Conservation (phyloP, 2,113 vertebrate genomes). For the Pseudorhombus dupliciocellatus region DNA sequence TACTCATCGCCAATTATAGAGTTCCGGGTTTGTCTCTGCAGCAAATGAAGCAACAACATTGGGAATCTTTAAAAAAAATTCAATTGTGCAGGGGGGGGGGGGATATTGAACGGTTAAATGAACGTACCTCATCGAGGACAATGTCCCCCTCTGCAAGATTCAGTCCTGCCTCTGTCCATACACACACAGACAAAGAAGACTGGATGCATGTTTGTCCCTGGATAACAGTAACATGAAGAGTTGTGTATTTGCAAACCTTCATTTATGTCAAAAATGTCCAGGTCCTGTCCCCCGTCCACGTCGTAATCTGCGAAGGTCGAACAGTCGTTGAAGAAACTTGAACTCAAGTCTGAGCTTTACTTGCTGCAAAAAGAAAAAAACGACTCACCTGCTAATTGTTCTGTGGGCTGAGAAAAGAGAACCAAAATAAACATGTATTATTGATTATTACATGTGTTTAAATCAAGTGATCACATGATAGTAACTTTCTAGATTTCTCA, state of each 20-base stretch:
- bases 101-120: not conserved
- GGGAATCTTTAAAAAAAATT: not conserved
- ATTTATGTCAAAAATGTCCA: constrained; percentile 93
- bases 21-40: constrained; percentile 81
- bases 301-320: constrained; percentile 78
- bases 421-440: constrained; percentile 12
- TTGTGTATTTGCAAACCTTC: constrained; percentile 79
- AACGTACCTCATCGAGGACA: constrained; percentile 82
- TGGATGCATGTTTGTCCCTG: not conserved
- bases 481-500: constrained; percentile 52
- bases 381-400: constrained; percentile 57
- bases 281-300: constrained; percentile 85
- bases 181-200: constrained; percentile 42
- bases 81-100: not conserved
- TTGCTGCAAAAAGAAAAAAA: not conserved
- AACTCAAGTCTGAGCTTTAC: not conserved
- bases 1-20: constrained; percentile 89
- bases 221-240: not conserved
- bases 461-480: not conserved
- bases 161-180: constrained; percentile 83
- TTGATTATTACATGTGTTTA: not conserved
- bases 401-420: constrained; percentile 47
- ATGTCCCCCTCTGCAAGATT: constrained; percentile 94
- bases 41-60: not conserved
- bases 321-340: not conserved